phyloP scores from a whole-genome alignment of 1,140 invertebrate species.

The Pseudomyrmex cubaensis region DNA sequence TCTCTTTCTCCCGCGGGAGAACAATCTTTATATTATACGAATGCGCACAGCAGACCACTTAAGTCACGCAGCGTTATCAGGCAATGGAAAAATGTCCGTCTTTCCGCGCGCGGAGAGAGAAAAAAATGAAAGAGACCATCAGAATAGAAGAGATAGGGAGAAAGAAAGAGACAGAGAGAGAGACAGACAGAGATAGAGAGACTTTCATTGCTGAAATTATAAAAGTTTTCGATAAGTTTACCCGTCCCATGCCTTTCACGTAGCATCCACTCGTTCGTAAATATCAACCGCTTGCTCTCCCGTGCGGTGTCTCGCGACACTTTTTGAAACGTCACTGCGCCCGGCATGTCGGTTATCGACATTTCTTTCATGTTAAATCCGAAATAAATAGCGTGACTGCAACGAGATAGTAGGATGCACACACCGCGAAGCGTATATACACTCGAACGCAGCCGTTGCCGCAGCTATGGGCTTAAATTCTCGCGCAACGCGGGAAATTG shows the following conservation, averaged over 20 bases:
- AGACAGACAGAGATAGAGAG: too few species aligned
- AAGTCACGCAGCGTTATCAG: slow-evolving; percentile 29
- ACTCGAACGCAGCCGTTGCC: not conserved
- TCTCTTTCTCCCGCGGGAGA: too few species aligned
- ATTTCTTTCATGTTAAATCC: slow-evolving; percentile 54
- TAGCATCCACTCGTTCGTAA: slow-evolving; percentile 47
- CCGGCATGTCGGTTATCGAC: slow-evolving; percentile 32
- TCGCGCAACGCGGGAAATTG: slow-evolving; percentile 24
- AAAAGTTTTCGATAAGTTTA: slow-evolving; percentile 32
- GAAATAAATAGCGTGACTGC: slow-evolving; percentile 41
- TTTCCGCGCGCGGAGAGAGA: not conserved
- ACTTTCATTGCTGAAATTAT: slow-evolving; percentile 33
- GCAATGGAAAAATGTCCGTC: slow-evolving; percentile 18
- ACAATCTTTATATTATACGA: slow-evolving; percentile 28
- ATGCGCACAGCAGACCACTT: not conserved
- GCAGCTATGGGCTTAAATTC: slow-evolving; percentile 7
- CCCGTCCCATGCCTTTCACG: slow-evolving; percentile 41
- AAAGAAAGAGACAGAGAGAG: not conserved
- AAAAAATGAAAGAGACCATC: not conserved
- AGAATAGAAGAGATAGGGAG: too few species aligned
- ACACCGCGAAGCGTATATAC: not conserved
- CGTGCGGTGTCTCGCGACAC: slow-evolving; percentile 10
- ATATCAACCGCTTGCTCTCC: slow-evolving; percentile 33
- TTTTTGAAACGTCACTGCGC: slow-evolving; percentile 18
- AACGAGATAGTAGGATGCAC: slow-evolving; percentile 4